A percentile compares a stretch with the other conserved stretches of the same genome.
phyloP scores from a whole-genome alignment of 64 coral and sea anemone species.

The Montipora capricornis region DNA sequence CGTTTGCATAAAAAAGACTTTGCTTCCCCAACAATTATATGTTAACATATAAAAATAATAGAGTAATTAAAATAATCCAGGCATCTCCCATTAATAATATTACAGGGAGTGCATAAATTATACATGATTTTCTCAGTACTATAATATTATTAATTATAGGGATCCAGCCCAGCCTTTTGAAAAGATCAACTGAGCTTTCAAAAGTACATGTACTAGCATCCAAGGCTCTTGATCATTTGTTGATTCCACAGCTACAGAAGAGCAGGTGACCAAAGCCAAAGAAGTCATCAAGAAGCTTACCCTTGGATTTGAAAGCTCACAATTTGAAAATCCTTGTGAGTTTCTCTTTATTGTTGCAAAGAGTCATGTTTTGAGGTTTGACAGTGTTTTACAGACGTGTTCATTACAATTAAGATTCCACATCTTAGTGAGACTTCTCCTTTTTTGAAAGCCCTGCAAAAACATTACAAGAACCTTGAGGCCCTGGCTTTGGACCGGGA shows the following conservation, averaged over 20 bases:
- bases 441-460: slow-evolving; percentile 85
- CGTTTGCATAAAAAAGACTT: too few species aligned
- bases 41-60: too few species aligned
- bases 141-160: neutral
- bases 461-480: slow-evolving; percentile 94
- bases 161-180: too few species aligned
- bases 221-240: neutral
- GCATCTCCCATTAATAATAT: too few species aligned
- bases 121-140: too few species aligned
- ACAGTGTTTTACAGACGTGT: neutral
- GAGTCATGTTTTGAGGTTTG: neutral
- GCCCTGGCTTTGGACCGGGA: slow-evolving; percentile 94
- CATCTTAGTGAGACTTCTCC: neutral
- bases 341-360: neutral
- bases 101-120: too few species aligned
- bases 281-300: slow-evolving; percentile 91
- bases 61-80: too few species aligned
- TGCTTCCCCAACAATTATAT: too few species aligned
- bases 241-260: slow-evolving; percentile 56
- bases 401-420: neutral
- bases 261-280: slow-evolving; percentile 95
- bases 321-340: slow-evolving; percentile 99
- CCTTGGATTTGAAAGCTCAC: slow-evolving; percentile 68
- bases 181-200: too few species aligned
- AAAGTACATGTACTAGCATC: too few species aligned